These are phyloP conservation scores for Heliconius hermathena DNA, from an alignment of 1,140 invertebrate species.

Conservation along the genomic window DNA sequence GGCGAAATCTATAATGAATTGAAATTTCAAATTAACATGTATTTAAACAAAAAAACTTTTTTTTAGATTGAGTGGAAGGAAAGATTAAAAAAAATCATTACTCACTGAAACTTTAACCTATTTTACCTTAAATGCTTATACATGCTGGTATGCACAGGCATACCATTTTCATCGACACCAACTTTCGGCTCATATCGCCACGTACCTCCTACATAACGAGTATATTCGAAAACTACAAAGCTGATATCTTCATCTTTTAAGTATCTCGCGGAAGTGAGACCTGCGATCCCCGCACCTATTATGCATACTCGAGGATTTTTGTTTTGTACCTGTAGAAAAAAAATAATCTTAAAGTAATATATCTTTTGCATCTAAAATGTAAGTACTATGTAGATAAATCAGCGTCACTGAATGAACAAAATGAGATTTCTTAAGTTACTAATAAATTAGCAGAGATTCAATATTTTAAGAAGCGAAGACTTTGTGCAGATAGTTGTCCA, in stretches of 20 bases:
- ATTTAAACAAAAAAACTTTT: neutral
- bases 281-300: constrained; percentile 68
- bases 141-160: constrained; percentile 85
- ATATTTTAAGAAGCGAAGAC: no score
- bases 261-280: constrained; percentile 61
- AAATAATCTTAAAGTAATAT: neutral
- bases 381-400: no score
- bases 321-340: constrained; percentile 17
- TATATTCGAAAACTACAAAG: constrained; percentile 67
- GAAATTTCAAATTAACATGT: neutral
- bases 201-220: constrained; percentile 83
- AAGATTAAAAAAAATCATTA: neutral
- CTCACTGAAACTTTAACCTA: neutral
- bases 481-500: no score
- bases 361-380: no score
- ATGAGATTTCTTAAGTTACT: no score
- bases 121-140: constrained; percentile 80
- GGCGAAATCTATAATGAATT: neutral
- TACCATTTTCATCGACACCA: constrained; percentile 81
- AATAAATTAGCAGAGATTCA: no score
- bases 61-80: neutral
- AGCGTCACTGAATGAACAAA: no score
- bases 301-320: constrained; percentile 57
- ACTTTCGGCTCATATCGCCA: constrained; percentile 84
- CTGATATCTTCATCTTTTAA: constrained; percentile 62